Evolutionary conservation across 2,888 invertebrate genomes (phyloP).

Genomic region (Xylocampa areola): DNA sequence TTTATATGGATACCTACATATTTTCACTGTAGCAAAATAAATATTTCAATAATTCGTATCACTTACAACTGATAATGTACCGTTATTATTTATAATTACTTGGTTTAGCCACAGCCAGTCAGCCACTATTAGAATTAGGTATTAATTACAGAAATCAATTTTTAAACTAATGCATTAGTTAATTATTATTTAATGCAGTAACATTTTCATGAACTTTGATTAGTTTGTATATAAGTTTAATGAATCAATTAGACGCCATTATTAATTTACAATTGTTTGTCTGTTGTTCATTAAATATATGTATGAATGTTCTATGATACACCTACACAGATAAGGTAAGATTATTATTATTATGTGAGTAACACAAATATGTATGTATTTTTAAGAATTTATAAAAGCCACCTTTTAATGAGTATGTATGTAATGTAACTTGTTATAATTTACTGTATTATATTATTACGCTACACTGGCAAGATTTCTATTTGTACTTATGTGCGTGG

Average conservation of each 20-base stretch:
- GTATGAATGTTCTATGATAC: slow-evolving; percentile 22
- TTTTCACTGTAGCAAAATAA: slow-evolving; percentile 59
- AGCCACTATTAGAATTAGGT: slow-evolving; percentile 5
- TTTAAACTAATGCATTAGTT: slow-evolving; percentile 12
- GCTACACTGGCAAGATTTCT: slow-evolving; percentile 76
- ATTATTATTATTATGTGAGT: slow-evolving; percentile 25
- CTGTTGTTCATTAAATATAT: not conserved
- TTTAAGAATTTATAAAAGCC: slow-evolving; percentile 58
- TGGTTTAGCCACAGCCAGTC: slow-evolving; percentile 44
- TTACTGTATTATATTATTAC: slow-evolving; percentile 44
- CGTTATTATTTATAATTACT: slow-evolving; percentile 22
- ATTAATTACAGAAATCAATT: slow-evolving; percentile 14
- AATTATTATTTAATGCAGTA: slow-evolving; percentile 35
- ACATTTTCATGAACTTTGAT: slow-evolving; percentile 16
- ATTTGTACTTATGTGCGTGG: slow-evolving; percentile 76
- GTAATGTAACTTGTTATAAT: slow-evolving; percentile 45
- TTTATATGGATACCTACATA: slow-evolving; percentile 32
- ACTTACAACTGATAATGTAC: slow-evolving; percentile 42
- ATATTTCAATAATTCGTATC: slow-evolving; percentile 48
- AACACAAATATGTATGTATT: slow-evolving; percentile 45
- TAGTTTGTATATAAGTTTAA: slow-evolving; percentile 11
- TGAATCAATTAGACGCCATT: slow-evolving; percentile 16
- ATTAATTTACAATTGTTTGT: slow-evolving; percentile 36
- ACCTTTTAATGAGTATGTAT: slow-evolving; percentile 21
- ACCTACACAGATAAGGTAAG: slow-evolving; percentile 19